These are phyloP conservation scores for Emydura subglobosa DNA, from an alignment of 2,113 vertebrate genomes.

Conservation along the genomic window DNA sequence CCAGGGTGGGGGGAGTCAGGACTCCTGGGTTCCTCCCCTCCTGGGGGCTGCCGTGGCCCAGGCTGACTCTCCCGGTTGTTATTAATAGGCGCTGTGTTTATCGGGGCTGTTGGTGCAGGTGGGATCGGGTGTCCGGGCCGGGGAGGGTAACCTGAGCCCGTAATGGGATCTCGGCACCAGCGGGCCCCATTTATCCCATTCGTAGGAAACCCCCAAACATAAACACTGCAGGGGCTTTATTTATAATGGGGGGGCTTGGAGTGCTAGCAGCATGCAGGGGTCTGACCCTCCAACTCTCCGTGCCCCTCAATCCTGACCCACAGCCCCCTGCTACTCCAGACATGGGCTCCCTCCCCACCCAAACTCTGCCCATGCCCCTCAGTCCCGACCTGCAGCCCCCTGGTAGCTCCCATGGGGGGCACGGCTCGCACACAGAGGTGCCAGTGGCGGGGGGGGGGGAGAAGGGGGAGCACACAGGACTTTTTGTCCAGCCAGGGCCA, in stretches of 20 bases:
- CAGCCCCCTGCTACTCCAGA: not conserved
- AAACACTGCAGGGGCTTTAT: not conserved
- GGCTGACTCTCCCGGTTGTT: not conserved
- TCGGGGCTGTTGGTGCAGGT: not conserved
- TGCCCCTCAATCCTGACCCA: not conserved
- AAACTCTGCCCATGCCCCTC: not conserved
- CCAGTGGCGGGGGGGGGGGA: not conserved
- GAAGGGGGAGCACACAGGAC: not conserved
- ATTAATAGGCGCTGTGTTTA: slow-evolving; percentile 18
- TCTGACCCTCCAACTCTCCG: not conserved
- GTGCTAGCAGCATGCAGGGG: not conserved
- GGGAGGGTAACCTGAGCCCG: not conserved
- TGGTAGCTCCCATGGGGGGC: not conserved
- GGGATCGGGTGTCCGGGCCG: not conserved
- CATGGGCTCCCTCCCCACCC: too few species aligned
- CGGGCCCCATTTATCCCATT: slow-evolving; percentile 11
- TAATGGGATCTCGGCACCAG: not conserved
- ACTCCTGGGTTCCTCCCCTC: not conserved
- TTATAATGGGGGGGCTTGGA: not conserved
- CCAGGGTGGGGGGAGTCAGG: not conserved
- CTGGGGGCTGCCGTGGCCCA: not conserved
- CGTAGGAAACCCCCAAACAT: not conserved
- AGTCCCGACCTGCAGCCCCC: not conserved
- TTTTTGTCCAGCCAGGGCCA: not conserved
- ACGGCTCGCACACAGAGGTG: not conserved